A percentile compares a stretch with the other conserved stretches of the same genome.
Conservation (phyloP, 1,140 invertebrate species). For the Drosophila repleta region DNA sequence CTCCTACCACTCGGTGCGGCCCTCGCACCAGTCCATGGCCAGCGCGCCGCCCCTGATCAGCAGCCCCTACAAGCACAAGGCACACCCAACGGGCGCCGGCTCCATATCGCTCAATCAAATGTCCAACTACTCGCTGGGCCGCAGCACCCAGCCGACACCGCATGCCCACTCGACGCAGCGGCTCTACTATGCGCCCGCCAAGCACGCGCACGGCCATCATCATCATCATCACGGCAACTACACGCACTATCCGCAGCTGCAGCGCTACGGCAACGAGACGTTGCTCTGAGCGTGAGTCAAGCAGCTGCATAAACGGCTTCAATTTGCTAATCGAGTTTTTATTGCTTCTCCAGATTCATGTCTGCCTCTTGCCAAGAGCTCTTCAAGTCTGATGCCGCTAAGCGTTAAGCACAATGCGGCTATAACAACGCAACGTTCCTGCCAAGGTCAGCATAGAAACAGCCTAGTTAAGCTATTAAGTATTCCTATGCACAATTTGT, state of each 20-base stretch:
- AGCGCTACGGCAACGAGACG: slow-evolving; percentile 69
- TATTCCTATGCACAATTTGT: slow-evolving; percentile 4
- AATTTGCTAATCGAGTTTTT: neutral
- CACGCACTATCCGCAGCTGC: slow-evolving; percentile 53
- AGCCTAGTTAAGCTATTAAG: slow-evolving; percentile 8
- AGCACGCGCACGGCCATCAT: slow-evolving; percentile 22
- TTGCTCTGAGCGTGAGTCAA: slow-evolving; percentile 50
- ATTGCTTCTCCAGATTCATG: neutral
- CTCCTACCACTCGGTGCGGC: slow-evolving; percentile 78
- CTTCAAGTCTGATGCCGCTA: slow-evolving; percentile 21
- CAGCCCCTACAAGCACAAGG: slow-evolving; percentile 66
- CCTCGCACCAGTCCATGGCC: slow-evolving; percentile 57
- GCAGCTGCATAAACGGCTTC: neutral
- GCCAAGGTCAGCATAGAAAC: slow-evolving; percentile 27
- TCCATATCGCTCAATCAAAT: slow-evolving; percentile 74
- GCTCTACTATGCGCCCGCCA: slow-evolving; percentile 57
- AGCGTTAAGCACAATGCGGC: slow-evolving; percentile 1
- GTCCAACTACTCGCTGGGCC: slow-evolving; percentile 63
- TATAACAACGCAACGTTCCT: slow-evolving; percentile 25
- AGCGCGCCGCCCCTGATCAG: slow-evolving; percentile 46
- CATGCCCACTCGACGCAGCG: slow-evolving; percentile 56
- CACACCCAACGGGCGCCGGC: slow-evolving; percentile 39
- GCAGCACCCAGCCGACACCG: slow-evolving; percentile 32
- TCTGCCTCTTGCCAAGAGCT: neutral
- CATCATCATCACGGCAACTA: slow-evolving; percentile 29